These are phyloP conservation scores for Danio jaintianensis DNA, from an alignment of 2,797 vertebrate species.

Conservation along the genomic window DNA sequence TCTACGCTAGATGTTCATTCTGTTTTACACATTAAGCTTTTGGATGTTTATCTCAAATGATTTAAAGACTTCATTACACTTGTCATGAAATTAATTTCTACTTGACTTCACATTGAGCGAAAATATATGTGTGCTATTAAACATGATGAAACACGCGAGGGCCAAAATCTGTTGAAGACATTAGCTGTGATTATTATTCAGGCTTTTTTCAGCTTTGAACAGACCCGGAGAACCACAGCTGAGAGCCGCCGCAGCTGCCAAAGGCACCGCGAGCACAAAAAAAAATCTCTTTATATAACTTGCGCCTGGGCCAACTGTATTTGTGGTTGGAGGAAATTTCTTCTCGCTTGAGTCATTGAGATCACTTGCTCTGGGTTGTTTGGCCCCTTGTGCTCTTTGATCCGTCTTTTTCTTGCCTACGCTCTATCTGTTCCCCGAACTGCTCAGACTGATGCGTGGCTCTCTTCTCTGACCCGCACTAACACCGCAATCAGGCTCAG, in stretches of 20 bases:
- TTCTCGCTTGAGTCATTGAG: slow-evolving; percentile 73
- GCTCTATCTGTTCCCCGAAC: background rate
- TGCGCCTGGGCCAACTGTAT: slow-evolving; percentile 70
- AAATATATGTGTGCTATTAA: slow-evolving; percentile 22
- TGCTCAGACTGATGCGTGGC: slow-evolving; percentile 10
- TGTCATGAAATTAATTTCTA: slow-evolving; percentile 23
- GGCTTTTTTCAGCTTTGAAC: slow-evolving; percentile 60
- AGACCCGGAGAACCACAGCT: slow-evolving; percentile 65
- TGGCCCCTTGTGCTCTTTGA: slow-evolving; percentile 34
- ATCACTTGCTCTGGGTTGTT: slow-evolving; percentile 53
- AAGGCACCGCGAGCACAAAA: slow-evolving; percentile 56
- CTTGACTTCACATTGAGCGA: slow-evolving; percentile 19
- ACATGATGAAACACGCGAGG: slow-evolving; percentile 41
- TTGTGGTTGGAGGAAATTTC: slow-evolving; percentile 77
- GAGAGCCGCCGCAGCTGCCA: slow-evolving; percentile 67
- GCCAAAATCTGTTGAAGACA: slow-evolving; percentile 49
- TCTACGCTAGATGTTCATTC: no score
- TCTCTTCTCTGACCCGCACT: slow-evolving; percentile 25
- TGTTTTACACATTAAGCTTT: background rate
- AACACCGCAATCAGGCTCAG: slow-evolving; percentile 16
- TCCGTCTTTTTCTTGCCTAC: slow-evolving; percentile 13
- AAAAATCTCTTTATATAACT: slow-evolving; percentile 77
- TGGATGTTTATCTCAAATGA: background rate
- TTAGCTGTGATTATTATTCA: slow-evolving; percentile 46
- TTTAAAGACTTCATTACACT: slow-evolving; percentile 24